A percentile compares a stretch with the other conserved stretches of the same genome.
phyloP scores from a whole-genome alignment of 2,797 vertebrate genomes.

The Bufotes viridis region DNA sequence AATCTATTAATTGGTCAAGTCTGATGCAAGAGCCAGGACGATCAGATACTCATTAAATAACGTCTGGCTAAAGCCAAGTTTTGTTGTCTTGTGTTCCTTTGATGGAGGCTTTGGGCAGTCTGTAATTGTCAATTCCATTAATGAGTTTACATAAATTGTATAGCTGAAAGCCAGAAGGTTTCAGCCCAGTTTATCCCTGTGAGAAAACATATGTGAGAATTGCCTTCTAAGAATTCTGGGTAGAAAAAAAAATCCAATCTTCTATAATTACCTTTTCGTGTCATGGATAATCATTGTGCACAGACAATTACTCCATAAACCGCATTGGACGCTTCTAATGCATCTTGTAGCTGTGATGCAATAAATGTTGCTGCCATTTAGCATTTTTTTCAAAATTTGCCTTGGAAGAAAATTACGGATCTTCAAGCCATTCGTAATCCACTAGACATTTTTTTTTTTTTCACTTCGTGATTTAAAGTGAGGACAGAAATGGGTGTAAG shows the following conservation, averaged over 20 bases:
- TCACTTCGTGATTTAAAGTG: slow-evolving; percentile 21
- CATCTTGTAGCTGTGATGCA: slow-evolving; percentile 27
- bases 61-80: slow-evolving; percentile 54
- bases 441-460: background rate
- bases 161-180: slow-evolving; percentile 58
- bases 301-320: slow-evolving; percentile 52
- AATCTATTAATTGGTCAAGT: slow-evolving; percentile 60
- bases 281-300: slow-evolving; percentile 58
- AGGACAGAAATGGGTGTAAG: slow-evolving; percentile 3
- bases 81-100: slow-evolving; percentile 50
- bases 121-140: slow-evolving; percentile 61
- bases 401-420: slow-evolving; percentile 21
- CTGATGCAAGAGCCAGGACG: slow-evolving; percentile 38
- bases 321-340: slow-evolving; percentile 13
- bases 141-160: slow-evolving; percentile 62
- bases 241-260: slow-evolving; percentile 56
- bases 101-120: slow-evolving; percentile 58
- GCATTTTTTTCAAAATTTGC: slow-evolving; percentile 29
- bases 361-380: slow-evolving; percentile 35
- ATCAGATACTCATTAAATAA: slow-evolving; percentile 59
- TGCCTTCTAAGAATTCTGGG: slow-evolving; percentile 55
- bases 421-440: background rate
- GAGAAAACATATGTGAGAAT: slow-evolving; percentile 60
- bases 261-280: slow-evolving; percentile 59
- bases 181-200: slow-evolving; percentile 55